Evolutionary conservation across 2,113 vertebrate species (phyloP).

Genomic region (Calonectris borealis): DNA sequence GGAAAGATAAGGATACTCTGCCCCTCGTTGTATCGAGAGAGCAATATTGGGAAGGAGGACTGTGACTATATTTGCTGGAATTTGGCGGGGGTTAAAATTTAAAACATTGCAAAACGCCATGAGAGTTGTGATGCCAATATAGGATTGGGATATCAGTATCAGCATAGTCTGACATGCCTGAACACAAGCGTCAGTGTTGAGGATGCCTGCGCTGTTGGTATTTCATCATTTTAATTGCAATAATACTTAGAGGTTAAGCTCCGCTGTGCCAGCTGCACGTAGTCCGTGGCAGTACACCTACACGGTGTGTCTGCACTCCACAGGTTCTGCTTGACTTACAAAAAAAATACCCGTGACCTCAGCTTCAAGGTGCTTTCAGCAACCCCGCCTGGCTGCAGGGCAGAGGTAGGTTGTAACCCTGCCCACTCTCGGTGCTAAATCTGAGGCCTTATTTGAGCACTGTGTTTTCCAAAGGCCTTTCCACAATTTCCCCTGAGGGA

Average conservation of each 20-base stretch:
- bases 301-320: neutral
- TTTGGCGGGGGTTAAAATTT: neutral
- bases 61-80: neutral
- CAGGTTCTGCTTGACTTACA: neutral
- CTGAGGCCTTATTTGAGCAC: neutral
- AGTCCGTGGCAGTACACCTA: neutral
- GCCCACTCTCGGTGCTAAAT: neutral
- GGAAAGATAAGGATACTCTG: neutral
- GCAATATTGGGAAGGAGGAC: neutral
- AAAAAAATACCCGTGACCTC: neutral
- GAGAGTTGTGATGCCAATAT: neutral
- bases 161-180: conserved; percentile 5
- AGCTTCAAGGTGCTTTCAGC: neutral
- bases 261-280: neutral
- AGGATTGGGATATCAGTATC: neutral
- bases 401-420: neutral
- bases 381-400: neutral
- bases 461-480: neutral
- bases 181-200: neutral
- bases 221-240: conserved; percentile 39
- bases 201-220: neutral
- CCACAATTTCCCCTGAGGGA: neutral
- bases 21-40: neutral
- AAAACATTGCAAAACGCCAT: neutral
- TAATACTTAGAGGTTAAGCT: conserved; percentile 27